Evolutionary conservation across 2,113 vertebrate species (phyloP), one percentile per base, ranked within the genome.

Genomic region (Gadus macrocephalus): DNA sequence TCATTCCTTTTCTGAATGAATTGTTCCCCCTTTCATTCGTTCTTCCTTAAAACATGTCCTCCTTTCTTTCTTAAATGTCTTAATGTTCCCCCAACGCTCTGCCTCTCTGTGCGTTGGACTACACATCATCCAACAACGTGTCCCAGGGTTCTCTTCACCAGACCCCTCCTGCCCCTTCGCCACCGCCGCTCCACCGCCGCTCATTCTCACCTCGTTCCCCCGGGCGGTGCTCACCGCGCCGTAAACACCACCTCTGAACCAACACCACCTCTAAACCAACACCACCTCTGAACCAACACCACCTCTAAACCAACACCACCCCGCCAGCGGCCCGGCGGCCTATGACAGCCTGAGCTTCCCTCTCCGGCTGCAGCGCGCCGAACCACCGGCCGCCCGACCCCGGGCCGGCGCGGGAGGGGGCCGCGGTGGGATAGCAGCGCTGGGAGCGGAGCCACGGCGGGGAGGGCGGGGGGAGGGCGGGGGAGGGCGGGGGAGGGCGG

Each of bases 341-440:
- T 86, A 85, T 89, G 83, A 86, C 67, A 84, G 88, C 78, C 76
- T 83, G 25, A 62, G 53, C 25, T 66, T 77, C 58, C 68, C 20
- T 82, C 73, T 85, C 42, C 6, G 85, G 84, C 81, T 35, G 22
- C 68, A 72, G 74, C 67, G 76, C 76, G 75, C 73, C 73, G 74
- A 88, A 79, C 75, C 89, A 86, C 84, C 62, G n/a, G 60, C 78
- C 75, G 78, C 89, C 89, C 82, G 79, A 42, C 78, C 69, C 73
- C 84, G 69, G 74, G 80, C 69, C 90, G 91, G 90, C 75, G 59
- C 59, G 62, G 70, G 20, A 22, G 25, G 20, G 19, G 2, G 76
- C 73, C 75, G 87, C 64, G 88, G 89, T 85, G 78, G 65, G 84
- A 86, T 83, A 81, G 70, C 80, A 82, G n/a, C 14, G 67, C 79